Base-by-base conservation (phyloP, 2,888 invertebrate species). In the Amiota mariae region DNA sequence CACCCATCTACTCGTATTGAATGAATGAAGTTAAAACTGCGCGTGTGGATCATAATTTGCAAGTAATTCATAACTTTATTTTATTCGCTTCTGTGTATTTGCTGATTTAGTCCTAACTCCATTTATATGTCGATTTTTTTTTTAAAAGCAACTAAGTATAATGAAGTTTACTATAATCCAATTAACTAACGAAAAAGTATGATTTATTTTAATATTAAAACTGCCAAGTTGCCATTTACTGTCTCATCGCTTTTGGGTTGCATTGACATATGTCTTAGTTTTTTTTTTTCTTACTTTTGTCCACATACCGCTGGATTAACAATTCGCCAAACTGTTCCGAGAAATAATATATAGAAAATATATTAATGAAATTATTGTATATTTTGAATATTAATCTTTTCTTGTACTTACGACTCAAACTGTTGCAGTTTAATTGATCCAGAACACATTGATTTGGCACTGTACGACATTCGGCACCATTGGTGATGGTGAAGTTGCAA, bases 121-220 rank as follows among this genome's bases (percentile, higher is more conserved):
- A 59, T 18, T 59, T 18, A 8, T n/a, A 59, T 24, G 57, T 57
- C 8, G 12, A n/a, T 11, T 59, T 57, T 36, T n/a, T 47, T 57
- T 70, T 59, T 47, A 57, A 10, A 15, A 20, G 46, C 61, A 48
- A 61, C 20, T 10, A 24, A 18, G 15, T 70, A 51, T 81, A 82
- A 81, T 81, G 76, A 81, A 77, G 75, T 79, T 81, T 81, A 80
- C 81, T 81, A 81, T 81, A 81, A 80, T 80, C 81, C 81, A 81
- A 81, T 81, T 81, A 81, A 75, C 36, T 73, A 20, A 36, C 36
- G 6, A 54, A 54, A n/a, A n/a, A 15, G n/a, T 54, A 13, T 54
- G 54, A 54, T 15, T 15, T 54, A 54, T 54, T 54, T 54, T n/a
- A 12, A 13, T 4, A 54, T 54, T 54, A 54, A 54, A 54, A 15